Evolutionary conservation across 2,888 invertebrate genomes (phyloP).

Genomic region (Spodoptera picta): DNA sequence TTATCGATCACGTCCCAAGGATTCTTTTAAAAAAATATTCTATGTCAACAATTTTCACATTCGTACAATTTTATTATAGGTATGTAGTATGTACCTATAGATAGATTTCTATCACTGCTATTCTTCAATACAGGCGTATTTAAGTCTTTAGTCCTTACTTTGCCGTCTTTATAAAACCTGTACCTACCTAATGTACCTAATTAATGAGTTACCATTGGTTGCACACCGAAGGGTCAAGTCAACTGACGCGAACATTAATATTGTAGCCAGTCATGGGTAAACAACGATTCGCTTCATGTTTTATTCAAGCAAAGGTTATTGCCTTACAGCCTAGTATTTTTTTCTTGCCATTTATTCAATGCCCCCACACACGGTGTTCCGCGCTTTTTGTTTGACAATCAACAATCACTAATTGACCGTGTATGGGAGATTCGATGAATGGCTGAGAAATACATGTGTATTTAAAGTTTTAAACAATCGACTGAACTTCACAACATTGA

Average conservation of each 20-base stretch:
- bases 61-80: too few species aligned
- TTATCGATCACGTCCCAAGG: too few species aligned
- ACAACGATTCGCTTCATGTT: constrained; percentile 20
- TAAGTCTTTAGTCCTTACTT: too few species aligned
- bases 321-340: constrained; percentile 27
- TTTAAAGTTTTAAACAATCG: constrained; percentile 26
- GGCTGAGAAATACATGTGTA: constrained; percentile 41
- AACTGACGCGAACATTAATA: not conserved
- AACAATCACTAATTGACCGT: constrained; percentile 51
- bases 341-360: constrained; percentile 34
- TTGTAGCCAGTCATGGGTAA: constrained; percentile 17
- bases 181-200: too few species aligned
- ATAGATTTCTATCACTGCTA: too few species aligned
- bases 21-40: too few species aligned
- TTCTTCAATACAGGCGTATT: too few species aligned
- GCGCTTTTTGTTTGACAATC: constrained; percentile 37
- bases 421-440: constrained; percentile 46
- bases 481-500: constrained; percentile 16
- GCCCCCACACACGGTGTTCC: constrained; percentile 23
- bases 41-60: too few species aligned
- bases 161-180: too few species aligned
- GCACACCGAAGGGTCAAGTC: not conserved
- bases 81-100: too few species aligned
- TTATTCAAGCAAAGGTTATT: constrained; percentile 44
- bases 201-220: not conserved